Base-by-base conservation (phyloP, 1,140 invertebrate genomes). In the Drosophila eugracilis region DNA sequence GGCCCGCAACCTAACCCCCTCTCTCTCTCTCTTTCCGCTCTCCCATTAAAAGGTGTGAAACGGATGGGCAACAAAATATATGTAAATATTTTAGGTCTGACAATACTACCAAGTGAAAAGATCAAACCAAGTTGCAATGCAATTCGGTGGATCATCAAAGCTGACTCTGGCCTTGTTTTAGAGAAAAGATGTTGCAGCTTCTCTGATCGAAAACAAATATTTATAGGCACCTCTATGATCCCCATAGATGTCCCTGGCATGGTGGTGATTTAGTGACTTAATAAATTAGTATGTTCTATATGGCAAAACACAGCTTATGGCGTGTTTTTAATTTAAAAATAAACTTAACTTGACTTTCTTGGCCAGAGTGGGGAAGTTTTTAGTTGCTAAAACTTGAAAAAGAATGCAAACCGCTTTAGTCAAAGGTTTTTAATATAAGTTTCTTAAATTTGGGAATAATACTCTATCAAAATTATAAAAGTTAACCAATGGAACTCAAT, bases 201-300 rank as follows among this genome's bases (percentile, higher is more conserved):
- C n/a, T n/a, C n/a, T n/a, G n/a, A n/a, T n/a, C n/a, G n/a, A n/a
- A n/a, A n/a, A n/a, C n/a, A n/a, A n/a, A n/a, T n/a, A n/a, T n/a
- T n/a, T n/a, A n/a, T n/a, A n/a, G n/a, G n/a, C n/a, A n/a, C n/a
- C n/a, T n/a, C n/a, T n/a, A n/a, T n/a, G n/a, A n/a, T n/a, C n/a
- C 50, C 42, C 48, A 14, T 7, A n/a, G 12, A 2, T 36, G 39
- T 34, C 52, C 60, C 53, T 21, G 63, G 60, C 19, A 26, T 30
- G 58, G 58, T 74, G 67, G 50, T 73, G 72, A 73, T 60, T 84
- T 84, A 79, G 72, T 79, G 71, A 66, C 57, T 32, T 52, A 85
- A 53, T 77, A 70, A 88, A 86, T 86, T 86, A 86, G 66, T 70
- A 83, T 86, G 81, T 88, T 88, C 83, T 67, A 54, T 75, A 63